Percentiles rank a stretch among this genome's conserved stretches.
These are phyloP conservation scores for Andinoacara biseriatus DNA, from an alignment of 2,113 vertebrate genomes.

Conservation along the genomic window DNA sequence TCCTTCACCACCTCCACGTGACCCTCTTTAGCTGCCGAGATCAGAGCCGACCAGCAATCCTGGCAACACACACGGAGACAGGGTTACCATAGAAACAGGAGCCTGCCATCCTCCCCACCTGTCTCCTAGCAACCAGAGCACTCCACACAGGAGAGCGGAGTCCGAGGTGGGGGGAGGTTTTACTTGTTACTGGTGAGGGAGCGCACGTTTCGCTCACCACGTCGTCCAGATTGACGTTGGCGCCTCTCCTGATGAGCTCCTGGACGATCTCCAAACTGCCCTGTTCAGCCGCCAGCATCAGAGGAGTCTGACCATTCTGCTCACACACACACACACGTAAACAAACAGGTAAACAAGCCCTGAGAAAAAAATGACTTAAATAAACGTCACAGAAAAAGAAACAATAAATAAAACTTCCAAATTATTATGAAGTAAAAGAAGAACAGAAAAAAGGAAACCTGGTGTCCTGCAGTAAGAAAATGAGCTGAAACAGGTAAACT, in stretches of 20 bases:
- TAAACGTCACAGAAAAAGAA: background rate
- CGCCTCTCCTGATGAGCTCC: constrained; percentile 92
- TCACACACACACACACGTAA: background rate
- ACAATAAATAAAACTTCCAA: background rate
- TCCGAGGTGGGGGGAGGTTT: background rate
- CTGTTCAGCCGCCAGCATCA: constrained; percentile 97
- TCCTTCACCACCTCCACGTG: constrained; percentile 90
- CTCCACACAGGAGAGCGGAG: background rate
- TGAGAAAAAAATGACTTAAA: background rate
- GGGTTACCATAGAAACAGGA: constrained; percentile 59
- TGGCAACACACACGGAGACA: constrained; percentile 58
- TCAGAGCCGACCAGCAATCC: constrained; percentile 99
- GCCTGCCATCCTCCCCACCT: background rate
- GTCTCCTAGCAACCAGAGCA: constrained; percentile 47
- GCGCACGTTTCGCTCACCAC: constrained; percentile 78
- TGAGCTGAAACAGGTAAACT: too few relatives aligned
- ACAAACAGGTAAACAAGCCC: background rate
- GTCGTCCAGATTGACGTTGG: constrained; percentile 96
- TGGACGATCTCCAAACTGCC: constrained; percentile 96
- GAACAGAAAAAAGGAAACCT: too few relatives aligned
- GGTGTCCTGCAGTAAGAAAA: too few relatives aligned
- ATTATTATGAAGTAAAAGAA: too few relatives aligned
- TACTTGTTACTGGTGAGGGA: background rate
- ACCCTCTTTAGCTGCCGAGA: constrained; percentile 94
- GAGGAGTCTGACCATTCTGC: constrained; percentile 94